Evolutionary conservation across 2,113 vertebrate genomes (phyloP).

Genomic region (Labrus mixtus): DNA sequence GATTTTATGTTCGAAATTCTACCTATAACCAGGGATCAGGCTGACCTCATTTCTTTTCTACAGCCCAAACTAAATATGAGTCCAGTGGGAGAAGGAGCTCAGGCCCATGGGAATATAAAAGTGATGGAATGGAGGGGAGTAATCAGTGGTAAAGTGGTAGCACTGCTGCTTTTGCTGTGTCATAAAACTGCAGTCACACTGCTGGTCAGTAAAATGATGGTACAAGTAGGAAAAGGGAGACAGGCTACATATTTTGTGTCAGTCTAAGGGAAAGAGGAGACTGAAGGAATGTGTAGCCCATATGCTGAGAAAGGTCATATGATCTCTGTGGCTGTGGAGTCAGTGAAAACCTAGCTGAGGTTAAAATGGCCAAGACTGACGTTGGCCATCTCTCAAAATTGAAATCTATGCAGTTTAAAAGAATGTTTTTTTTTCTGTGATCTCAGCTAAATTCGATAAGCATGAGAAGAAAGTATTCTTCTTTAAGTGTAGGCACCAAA

Average conservation of each 20-base stretch:
- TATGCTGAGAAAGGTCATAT: not conserved
- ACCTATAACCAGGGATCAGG: constrained; percentile 14
- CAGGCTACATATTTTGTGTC: constrained; percentile 5
- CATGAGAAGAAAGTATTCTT: not conserved
- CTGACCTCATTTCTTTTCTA: constrained; percentile 32
- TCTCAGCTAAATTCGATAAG: constrained; percentile 1
- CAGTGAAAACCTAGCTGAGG: not conserved
- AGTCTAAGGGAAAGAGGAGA: not conserved
- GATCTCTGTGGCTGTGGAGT: constrained; percentile 6
- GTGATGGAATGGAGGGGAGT: constrained; percentile 14
- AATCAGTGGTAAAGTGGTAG: constrained; percentile 22
- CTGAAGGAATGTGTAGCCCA: not conserved
- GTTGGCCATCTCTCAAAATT: not conserved
- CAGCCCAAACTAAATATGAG: constrained; percentile 11
- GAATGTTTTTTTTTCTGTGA: no score
- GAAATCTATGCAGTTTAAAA: no score
- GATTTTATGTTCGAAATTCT: constrained; percentile 13
- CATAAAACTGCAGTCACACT: constrained; percentile 28
- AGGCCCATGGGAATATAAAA: constrained; percentile 8
- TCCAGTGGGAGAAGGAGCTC: not conserved
- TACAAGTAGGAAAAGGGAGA: not conserved
- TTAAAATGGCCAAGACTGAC: constrained; percentile 2
- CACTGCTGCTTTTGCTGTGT: constrained; percentile 26
- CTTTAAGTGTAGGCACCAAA: not conserved
- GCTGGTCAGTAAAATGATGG: constrained; percentile 19